Conservation (phyloP, 2,797 vertebrate species). For the Fistularia tabacaria region DNA sequence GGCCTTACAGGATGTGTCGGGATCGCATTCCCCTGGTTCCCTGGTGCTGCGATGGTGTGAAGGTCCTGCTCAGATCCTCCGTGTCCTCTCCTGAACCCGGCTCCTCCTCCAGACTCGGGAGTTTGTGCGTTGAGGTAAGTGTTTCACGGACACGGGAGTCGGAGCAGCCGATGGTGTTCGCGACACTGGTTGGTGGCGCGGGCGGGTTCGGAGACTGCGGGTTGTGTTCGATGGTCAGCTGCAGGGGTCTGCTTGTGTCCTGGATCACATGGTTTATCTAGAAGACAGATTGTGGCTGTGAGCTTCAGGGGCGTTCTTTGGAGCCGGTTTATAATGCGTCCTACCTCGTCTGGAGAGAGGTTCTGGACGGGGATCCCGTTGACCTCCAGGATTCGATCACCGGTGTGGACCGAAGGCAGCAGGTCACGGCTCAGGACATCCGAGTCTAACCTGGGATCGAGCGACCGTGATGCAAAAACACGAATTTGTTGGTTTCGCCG, state of each 20-base stretch:
- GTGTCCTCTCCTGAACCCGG: conserved; percentile 52
- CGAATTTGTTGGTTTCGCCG: no score
- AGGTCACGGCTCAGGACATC: conserved; percentile 82
- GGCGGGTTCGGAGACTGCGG: conserved; percentile 67
- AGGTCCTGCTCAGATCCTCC: conserved; percentile 56
- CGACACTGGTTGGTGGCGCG: conserved; percentile 13
- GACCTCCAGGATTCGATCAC: conserved; percentile 91
- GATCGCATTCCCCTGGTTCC: conserved; percentile 58
- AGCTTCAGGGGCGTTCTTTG: not conserved
- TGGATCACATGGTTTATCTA: conserved; percentile 88
- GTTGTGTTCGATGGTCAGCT: conserved; percentile 91
- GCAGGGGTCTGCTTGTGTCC: conserved; percentile 85
- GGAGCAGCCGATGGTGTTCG: conserved; percentile 21
- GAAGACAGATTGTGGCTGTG: conserved; percentile 3
- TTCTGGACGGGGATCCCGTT: conserved; percentile 87
- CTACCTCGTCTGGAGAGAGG: conserved; percentile 86
- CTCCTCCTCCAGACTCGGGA: conserved; percentile 66
- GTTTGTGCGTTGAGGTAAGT: conserved; percentile 40
- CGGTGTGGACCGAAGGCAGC: conserved; percentile 85
- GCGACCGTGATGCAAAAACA: no score
- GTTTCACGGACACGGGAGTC: conserved; percentile 30
- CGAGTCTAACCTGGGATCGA: conserved; percentile 76
- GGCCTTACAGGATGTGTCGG: conserved; percentile 78
- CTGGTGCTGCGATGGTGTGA: conserved; percentile 50
- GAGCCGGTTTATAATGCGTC: not conserved